Conservation (phyloP, 1,140 invertebrate species). For the Caenorhabditis latens region DNA sequence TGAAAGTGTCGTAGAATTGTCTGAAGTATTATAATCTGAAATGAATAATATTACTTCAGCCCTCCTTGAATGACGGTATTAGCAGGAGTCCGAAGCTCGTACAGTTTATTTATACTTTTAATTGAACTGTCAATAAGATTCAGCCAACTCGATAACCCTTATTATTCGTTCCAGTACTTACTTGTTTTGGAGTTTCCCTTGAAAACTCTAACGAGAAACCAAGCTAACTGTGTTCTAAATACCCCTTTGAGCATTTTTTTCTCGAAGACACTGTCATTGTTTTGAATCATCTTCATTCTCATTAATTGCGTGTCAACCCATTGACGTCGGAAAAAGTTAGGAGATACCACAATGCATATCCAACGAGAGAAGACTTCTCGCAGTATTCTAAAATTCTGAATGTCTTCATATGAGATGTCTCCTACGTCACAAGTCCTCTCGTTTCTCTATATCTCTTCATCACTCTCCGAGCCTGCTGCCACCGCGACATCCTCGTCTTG, state of each 20-base stretch:
- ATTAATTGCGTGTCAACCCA: slow-evolving; percentile 25
- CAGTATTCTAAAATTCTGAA: not conserved
- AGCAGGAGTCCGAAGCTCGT: too few species aligned
- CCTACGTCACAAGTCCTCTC: slow-evolving; percentile 17
- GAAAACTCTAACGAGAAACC: too few species aligned
- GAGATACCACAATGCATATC: slow-evolving; percentile 35
- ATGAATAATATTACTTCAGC: too few species aligned
- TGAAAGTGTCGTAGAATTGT: too few species aligned
- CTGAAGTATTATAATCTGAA: too few species aligned
- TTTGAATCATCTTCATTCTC: slow-evolving; percentile 8
- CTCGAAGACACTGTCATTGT: not conserved
- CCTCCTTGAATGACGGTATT: too few species aligned
- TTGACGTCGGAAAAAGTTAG: slow-evolving; percentile 19
- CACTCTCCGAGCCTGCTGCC: not conserved
- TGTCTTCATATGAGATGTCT: slow-evolving; percentile 3
- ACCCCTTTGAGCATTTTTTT: slow-evolving; percentile 1
- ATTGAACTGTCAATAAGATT: too few species aligned
- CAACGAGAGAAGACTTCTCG: not conserved
- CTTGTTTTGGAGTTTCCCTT: too few species aligned
- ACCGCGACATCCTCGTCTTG: not conserved
- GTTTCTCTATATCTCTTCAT: not conserved
- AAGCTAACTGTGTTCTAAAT: too few species aligned
- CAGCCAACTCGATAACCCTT: too few species aligned
- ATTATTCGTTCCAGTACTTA: too few species aligned
- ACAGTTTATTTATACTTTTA: too few species aligned